A percentile compares a stretch with the other conserved stretches of the same genome.
Evolutionary conservation across 2,888 invertebrate species (phyloP).

Genomic region (Neoascia interrupta): DNA sequence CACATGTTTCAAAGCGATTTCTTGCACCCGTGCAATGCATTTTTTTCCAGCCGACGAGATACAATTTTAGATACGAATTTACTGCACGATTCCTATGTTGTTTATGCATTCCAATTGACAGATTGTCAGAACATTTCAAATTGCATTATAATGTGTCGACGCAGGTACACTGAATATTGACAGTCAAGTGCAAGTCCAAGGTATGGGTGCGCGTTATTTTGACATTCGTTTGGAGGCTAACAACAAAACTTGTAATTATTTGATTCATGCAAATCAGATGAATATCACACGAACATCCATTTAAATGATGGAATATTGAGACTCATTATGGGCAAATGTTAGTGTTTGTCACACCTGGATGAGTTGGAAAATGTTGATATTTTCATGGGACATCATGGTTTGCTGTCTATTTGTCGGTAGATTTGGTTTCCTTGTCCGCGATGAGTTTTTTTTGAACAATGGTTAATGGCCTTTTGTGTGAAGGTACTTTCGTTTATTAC

Average conservation of each 20-base stretch:
- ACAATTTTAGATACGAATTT: slow-evolving; percentile 34
- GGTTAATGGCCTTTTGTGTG: no score
- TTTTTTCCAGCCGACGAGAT: not conserved
- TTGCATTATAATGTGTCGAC: no score
- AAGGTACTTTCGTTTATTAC: no score
- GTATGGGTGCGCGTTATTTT: slow-evolving; percentile 46
- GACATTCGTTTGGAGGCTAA: slow-evolving; percentile 46
- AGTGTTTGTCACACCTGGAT: slow-evolving; percentile 33
- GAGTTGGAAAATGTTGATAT: slow-evolving; percentile 5
- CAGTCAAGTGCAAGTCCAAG: slow-evolving; percentile 66
- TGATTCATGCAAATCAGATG: slow-evolving; percentile 56
- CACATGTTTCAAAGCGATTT: not conserved
- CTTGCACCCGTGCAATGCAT: no score
- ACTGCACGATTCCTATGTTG: slow-evolving; percentile 43
- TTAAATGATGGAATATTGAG: not conserved
- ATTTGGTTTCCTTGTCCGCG: not conserved
- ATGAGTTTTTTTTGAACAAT: no score
- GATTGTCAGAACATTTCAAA: slow-evolving; percentile 28
- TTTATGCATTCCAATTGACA: slow-evolving; percentile 45
- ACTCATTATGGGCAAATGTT: slow-evolving; percentile 21
- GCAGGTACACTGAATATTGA: slow-evolving; percentile 29
- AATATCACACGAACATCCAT: slow-evolving; percentile 56
- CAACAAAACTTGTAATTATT: slow-evolving; percentile 44
- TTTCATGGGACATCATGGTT: not conserved
- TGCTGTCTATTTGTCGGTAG: not conserved